Evolutionary conservation across 2,797 vertebrate species (phyloP).

Genomic region (Micrastur ruficollis): DNA sequence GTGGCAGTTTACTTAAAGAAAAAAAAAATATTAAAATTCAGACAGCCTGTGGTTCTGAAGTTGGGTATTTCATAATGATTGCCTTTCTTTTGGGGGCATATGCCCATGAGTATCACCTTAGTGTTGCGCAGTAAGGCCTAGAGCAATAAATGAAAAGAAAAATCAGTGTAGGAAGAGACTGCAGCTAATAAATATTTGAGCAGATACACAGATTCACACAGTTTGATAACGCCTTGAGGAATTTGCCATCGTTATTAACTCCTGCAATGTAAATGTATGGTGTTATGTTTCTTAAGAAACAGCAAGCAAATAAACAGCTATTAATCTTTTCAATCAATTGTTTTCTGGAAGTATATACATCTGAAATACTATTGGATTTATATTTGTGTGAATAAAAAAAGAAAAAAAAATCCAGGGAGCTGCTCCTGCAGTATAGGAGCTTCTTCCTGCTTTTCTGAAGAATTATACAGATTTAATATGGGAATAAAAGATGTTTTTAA

Average conservation of each 20-base stretch:
- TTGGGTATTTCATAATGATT: constrained; percentile 42
- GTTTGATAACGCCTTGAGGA: constrained; percentile 74
- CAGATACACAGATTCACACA: constrained; percentile 73
- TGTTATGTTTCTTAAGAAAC: constrained; percentile 11
- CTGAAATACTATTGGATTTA: background rate
- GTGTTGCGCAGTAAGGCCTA: constrained; percentile 17
- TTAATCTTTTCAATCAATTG: background rate
- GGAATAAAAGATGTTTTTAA: background rate
- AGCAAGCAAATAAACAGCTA: background rate
- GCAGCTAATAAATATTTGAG: constrained; percentile 77
- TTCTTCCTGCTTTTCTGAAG: background rate
- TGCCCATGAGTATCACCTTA: constrained; percentile 51
- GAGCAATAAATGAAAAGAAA: constrained; percentile 60
- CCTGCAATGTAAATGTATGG: background rate
- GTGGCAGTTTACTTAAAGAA: constrained; percentile 16
- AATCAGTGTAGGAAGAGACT: constrained; percentile 64
- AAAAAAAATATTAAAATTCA: constrained; percentile 27
- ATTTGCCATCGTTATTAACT: constrained; percentile 72
- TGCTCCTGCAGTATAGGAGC: background rate
- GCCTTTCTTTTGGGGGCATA: constrained; percentile 35
- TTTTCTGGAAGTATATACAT: background rate
- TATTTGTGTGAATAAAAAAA: background rate
- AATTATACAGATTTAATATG: background rate
- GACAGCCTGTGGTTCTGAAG: constrained; percentile 44
- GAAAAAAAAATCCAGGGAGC: background rate